phyloP scores from a whole-genome alignment of 2,797 vertebrate genomes.

The Semotilus atromaculatus region DNA sequence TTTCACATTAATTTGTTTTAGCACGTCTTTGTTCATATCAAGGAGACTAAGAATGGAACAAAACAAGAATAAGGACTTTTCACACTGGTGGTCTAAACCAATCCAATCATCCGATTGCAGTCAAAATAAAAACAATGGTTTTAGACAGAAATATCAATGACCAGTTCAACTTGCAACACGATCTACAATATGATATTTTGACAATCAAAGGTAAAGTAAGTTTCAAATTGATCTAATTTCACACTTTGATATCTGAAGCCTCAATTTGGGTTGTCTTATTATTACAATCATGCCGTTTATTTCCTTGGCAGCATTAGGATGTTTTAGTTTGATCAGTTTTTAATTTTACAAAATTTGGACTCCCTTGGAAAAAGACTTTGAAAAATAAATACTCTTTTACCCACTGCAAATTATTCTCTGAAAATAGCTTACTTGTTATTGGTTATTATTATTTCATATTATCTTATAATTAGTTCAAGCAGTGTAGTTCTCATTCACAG shows the following conservation, averaged over 20 bases:
- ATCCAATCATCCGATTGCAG: conserved; percentile 45
- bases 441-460: conserved; percentile 8
- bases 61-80: neutral
- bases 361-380: conserved; percentile 13
- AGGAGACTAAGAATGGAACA: neutral
- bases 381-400: neutral
- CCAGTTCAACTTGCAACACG: conserved; percentile 2
- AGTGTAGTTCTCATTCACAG: neutral
- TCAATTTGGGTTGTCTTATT: conserved; percentile 21
- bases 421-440: neutral
- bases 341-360: conserved; percentile 24
- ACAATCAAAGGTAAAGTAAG: conserved; percentile 35
- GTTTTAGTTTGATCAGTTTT: conserved; percentile 38
- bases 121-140: conserved; percentile 42
- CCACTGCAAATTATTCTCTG: neutral
- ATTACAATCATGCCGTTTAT: conserved; percentile 26
- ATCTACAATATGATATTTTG: conserved; percentile 25
- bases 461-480: conserved; percentile 19
- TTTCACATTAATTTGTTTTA: neutral
- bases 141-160: conserved; percentile 28
- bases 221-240: conserved; percentile 44
- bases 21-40: neutral
- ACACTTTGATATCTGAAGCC: conserved; percentile 10
- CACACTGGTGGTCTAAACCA: neutral
- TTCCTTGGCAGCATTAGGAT: conserved; percentile 43